A percentile compares a stretch with the other conserved stretches of the same genome.
These are phyloP conservation scores for Patella caerulea DNA, from an alignment of 2,888 invertebrate genomes.

Conservation along the genomic window DNA sequence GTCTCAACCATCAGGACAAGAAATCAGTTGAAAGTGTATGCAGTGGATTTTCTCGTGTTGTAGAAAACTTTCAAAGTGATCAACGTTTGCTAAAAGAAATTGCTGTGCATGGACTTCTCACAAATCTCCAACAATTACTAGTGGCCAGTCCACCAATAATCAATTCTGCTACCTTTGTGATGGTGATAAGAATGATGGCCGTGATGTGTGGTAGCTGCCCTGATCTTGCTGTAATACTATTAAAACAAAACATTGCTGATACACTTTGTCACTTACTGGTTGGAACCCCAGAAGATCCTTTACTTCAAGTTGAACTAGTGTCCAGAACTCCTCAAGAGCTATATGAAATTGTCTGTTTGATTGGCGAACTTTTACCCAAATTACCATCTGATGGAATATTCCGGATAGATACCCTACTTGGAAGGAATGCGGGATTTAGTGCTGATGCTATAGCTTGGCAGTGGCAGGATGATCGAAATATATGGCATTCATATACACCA, in stretches of 20 bases:
- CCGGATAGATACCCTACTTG: conserved; percentile 88
- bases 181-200: conserved; percentile 95
- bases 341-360: conserved; percentile 96
- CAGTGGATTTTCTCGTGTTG: conserved; percentile 93
- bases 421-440: conserved; percentile 74
- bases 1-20: conserved; percentile 85
- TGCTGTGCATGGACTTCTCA: conserved; percentile 87
- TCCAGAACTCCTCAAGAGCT: conserved; percentile 94
- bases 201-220: conserved; percentile 97
- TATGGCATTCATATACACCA: conserved; percentile 91
- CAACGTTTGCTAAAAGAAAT: conserved; percentile 92
- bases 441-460: conserved; percentile 91
- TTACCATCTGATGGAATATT: conserved; percentile 96
- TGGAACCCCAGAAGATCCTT: conserved; percentile 77
- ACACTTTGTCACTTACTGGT: conserved; percentile 94
- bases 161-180: conserved; percentile 94
- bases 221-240: conserved; percentile 89
- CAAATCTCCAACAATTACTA: conserved; percentile 92
- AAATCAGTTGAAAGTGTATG: conserved; percentile 98
- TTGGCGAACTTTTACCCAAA: conserved; percentile 97
- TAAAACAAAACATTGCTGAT: conserved; percentile 94
- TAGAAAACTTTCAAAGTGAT: conserved; percentile 96
- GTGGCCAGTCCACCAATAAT: conserved; percentile 94
- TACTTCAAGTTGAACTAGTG: conserved; percentile 76
- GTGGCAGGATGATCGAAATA: conserved; percentile 94